A percentile compares a stretch with the other conserved stretches of the same genome.
Conservation (phyloP, 1,140 invertebrate genomes). For the Drosophila sucinea region DNA sequence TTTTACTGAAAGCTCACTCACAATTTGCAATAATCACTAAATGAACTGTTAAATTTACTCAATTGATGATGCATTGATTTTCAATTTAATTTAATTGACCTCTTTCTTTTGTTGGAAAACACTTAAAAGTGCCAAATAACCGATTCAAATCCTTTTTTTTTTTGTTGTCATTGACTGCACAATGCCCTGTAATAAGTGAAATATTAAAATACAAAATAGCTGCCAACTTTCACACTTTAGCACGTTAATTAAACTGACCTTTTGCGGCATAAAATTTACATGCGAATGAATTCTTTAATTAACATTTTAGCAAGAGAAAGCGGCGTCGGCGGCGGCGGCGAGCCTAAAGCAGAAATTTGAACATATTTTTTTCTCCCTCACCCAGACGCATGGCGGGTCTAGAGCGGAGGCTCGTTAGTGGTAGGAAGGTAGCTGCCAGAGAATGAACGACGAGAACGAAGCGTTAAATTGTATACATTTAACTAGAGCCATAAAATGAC, state of each 20-base stretch:
- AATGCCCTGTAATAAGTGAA: not conserved
- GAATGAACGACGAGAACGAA: constrained; percentile 42
- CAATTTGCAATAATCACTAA: not conserved
- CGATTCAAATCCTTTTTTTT: not conserved
- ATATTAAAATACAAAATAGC: constrained; percentile 16
- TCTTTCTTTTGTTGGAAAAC: not conserved
- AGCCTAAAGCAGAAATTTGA: constrained; percentile 32
- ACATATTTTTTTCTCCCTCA: constrained; percentile 7
- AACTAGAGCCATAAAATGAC: constrained; percentile 67
- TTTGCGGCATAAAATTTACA: constrained; percentile 26
- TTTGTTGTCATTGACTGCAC: too few relatives aligned
- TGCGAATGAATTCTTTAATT: constrained; percentile 44
- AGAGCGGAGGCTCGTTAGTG: constrained; percentile 52
- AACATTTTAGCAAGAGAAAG: constrained; percentile 29
- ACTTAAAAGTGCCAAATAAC: not conserved
- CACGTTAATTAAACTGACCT: constrained; percentile 47
- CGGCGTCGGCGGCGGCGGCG: not conserved
- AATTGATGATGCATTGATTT: not conserved
- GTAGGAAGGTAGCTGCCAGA: not conserved
- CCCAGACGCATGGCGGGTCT: constrained; percentile 15
- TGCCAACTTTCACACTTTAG: constrained; percentile 9
- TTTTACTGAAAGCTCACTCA: not conserved
- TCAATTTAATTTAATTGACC: not conserved
- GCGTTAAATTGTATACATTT: constrained; percentile 79
- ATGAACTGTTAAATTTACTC: not conserved